A percentile compares a stretch with the other conserved stretches of the same genome.
Evolutionary conservation across 37 sponge, comb jelly and placozoan genomes (phyloP).

Genomic region (Tethya wilhelma): DNA sequence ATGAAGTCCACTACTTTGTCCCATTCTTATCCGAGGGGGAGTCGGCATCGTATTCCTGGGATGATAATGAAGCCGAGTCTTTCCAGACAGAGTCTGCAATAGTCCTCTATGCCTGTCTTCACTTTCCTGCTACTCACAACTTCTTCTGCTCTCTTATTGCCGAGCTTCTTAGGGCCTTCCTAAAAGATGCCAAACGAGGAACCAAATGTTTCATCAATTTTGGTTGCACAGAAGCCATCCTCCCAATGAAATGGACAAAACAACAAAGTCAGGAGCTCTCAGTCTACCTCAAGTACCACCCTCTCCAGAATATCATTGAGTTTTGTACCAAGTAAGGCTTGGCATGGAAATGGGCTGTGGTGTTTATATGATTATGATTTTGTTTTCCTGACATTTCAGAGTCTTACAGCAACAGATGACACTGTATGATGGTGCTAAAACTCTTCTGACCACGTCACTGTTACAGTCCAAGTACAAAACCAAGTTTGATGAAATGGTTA

Average conservation of each 20-base stretch:
- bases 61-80: conserved; percentile 8
- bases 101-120: conserved; percentile 36
- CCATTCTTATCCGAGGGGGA: conserved; percentile 60
- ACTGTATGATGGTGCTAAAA: no score
- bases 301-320: conserved; percentile 63
- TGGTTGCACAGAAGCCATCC: conserved; percentile 51
- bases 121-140: conserved; percentile 32
- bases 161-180: conserved; percentile 18
- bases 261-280: neutral
- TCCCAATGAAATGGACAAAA: conserved; percentile 28
- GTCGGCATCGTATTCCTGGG: no score
- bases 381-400: neutral
- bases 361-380: neutral
- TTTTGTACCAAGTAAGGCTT: conserved; percentile 47
- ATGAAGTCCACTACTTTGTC: conserved; percentile 39
- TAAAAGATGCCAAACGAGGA: neutral
- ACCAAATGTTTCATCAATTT: conserved; percentile 26
- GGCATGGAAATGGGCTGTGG: neutral
- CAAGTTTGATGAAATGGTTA: conserved; percentile 19
- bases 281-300: conserved; percentile 35
- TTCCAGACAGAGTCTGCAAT: neutral
- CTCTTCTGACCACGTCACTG: no score
- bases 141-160: conserved; percentile 63
- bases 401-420: neutral
- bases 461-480: neutral